Evolutionary conservation across 2,888 invertebrate genomes (phyloP).

Genomic region (Halictus quadricinctus): DNA sequence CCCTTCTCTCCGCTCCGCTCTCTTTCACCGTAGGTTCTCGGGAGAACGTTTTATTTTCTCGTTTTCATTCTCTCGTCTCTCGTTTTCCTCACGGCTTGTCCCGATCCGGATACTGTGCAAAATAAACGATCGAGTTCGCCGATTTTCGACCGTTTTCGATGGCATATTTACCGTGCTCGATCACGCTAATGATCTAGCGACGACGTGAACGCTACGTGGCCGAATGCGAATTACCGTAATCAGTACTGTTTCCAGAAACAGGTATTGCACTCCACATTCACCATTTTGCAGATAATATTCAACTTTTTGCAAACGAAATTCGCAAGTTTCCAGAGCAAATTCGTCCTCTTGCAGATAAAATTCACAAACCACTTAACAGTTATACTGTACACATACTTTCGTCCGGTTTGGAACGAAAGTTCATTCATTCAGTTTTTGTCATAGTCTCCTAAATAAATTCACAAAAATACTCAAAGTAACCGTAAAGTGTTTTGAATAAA

Average conservation of each 20-base stretch:
- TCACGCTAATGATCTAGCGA: conserved; percentile 22
- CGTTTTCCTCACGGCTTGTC: neutral
- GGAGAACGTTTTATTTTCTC: neutral
- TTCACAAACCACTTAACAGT: too few relatives aligned
- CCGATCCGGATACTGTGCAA: neutral
- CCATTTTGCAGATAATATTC: too few relatives aligned
- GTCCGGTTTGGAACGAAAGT: too few relatives aligned
- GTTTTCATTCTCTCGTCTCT: neutral
- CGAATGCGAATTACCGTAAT: conserved; percentile 7
- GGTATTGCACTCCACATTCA: too few relatives aligned
- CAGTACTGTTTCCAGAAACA: neutral
- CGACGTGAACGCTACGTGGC: neutral
- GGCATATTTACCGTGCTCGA: conserved; percentile 24
- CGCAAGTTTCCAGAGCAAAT: too few relatives aligned
- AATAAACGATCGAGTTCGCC: neutral
- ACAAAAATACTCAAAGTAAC: too few relatives aligned
- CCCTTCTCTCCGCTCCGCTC: neutral
- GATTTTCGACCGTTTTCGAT: conserved; percentile 22
- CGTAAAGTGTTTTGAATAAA: too few relatives aligned
- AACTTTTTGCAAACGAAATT: too few relatives aligned
- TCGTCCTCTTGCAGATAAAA: too few relatives aligned
- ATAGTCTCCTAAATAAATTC: too few relatives aligned
- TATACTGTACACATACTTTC: too few relatives aligned
- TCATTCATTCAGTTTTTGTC: too few relatives aligned
- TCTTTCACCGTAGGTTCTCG: neutral